Evolutionary conservation across 2,888 invertebrate species (phyloP).

Genomic region (Autographa pulchrina): DNA sequence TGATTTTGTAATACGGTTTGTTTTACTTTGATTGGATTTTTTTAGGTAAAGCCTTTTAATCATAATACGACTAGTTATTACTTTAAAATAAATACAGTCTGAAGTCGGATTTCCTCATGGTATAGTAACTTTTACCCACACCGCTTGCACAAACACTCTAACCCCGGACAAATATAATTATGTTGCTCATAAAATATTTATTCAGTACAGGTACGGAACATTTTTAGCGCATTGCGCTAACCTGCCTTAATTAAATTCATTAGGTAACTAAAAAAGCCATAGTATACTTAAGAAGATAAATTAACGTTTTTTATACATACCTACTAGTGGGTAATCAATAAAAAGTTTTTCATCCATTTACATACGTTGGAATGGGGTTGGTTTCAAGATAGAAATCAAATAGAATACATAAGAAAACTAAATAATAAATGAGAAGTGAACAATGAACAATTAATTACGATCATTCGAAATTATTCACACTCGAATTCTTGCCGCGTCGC

Average conservation of each 20-base stretch:
- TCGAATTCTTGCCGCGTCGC: constrained; percentile 1
- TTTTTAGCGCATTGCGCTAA: constrained; percentile 11
- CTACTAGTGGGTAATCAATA: too few species aligned
- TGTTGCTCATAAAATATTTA: constrained; percentile 1
- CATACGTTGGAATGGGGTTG: background rate
- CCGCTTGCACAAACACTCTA: constrained; percentile 2
- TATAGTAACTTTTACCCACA: background rate
- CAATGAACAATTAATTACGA: constrained; percentile 6
- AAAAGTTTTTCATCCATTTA: too few species aligned
- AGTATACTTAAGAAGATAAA: too few species aligned
- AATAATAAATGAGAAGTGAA: constrained; percentile 2
- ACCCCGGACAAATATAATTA: constrained; percentile 2
- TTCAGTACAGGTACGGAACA: constrained; percentile 7
- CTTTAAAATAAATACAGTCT: background rate
- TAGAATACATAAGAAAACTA: background rate
- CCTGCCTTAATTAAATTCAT: constrained; percentile 4
- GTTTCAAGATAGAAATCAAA: background rate
- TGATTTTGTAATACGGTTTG: constrained; percentile 14
- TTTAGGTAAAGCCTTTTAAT: background rate
- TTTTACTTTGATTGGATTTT: background rate
- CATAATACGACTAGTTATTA: background rate
- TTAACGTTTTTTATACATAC: too few species aligned
- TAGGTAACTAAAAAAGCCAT: background rate
- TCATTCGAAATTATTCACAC: constrained; percentile 3
- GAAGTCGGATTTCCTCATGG: constrained; percentile 1